A percentile compares a stretch with the other conserved stretches of the same genome.
These are phyloP conservation scores for Aphodius granarius DNA, from an alignment of 2,888 invertebrate species.

Conservation along the genomic window DNA sequence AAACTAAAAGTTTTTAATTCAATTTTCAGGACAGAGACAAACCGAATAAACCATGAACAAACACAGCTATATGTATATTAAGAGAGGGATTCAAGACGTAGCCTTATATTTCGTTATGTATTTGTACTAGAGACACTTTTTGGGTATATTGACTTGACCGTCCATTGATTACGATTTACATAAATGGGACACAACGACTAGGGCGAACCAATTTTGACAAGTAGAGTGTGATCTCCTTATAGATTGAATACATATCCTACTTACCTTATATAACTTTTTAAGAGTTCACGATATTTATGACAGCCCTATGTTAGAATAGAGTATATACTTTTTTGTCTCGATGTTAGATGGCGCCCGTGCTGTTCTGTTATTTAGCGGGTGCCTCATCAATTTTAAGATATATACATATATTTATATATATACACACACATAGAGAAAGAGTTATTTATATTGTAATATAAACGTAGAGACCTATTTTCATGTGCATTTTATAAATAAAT, in stretches of 20 bases:
- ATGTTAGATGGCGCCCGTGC: not conserved
- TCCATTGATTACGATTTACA: not conserved
- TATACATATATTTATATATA: not conserved
- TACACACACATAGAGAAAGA: not conserved
- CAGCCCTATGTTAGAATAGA: not conserved
- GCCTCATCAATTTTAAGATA: not conserved
- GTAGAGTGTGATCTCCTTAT: not conserved
- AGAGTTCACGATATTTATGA: not conserved
- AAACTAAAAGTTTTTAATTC: not conserved
- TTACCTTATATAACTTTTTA: too few species aligned
- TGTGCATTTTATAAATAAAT: slow-evolving; percentile 23
- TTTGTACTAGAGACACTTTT: not conserved
- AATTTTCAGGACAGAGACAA: not conserved
- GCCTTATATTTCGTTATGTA: not conserved
- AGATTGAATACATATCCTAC: not conserved
- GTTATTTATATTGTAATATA: slow-evolving; percentile 25
- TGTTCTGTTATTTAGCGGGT: not conserved
- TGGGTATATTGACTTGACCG: not conserved
- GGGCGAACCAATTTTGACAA: not conserved
- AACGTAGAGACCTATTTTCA: slow-evolving; percentile 22
- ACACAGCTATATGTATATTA: not conserved
- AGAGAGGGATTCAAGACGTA: not conserved
- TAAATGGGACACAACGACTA: not conserved
- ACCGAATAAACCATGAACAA: not conserved
- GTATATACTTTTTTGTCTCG: not conserved